Evolutionary conservation across 2,888 invertebrate species (phyloP).

Genomic region (Crioceris asparagi): DNA sequence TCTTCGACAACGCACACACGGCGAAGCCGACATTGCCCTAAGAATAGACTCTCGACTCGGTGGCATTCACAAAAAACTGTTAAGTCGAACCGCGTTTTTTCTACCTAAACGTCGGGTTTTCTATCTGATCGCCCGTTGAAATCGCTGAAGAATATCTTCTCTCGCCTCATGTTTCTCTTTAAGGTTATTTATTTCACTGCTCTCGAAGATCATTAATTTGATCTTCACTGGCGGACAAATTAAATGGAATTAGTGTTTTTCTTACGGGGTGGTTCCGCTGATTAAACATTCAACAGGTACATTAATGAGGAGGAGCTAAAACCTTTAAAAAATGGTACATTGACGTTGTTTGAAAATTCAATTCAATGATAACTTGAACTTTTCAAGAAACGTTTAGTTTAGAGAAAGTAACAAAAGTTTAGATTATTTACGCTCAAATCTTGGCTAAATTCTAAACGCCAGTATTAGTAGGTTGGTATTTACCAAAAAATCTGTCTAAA

Average conservation of each 20-base stretch:
- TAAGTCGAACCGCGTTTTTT: constrained; percentile 27
- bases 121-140: constrained; percentile 34
- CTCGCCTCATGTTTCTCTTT: constrained; percentile 15
- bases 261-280: not conserved
- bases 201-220: constrained; percentile 12
- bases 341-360: too few relatives aligned
- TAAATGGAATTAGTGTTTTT: too few relatives aligned
- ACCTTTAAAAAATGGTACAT: too few relatives aligned
- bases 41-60: constrained; percentile 38
- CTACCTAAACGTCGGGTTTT: constrained; percentile 31
- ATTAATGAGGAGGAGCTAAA: too few relatives aligned
- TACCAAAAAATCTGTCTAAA: too few relatives aligned
- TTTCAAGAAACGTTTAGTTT: too few relatives aligned
- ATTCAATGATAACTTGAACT: too few relatives aligned
- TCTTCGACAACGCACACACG: constrained; percentile 14
- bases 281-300: constrained; percentile 7
- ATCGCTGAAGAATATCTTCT: constrained; percentile 28
- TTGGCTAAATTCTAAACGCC: too few relatives aligned
- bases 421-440: too few relatives aligned
- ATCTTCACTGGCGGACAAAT: constrained; percentile 8
- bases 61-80: constrained; percentile 37
- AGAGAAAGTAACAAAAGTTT: too few relatives aligned
- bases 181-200: constrained; percentile 12
- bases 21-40: constrained; percentile 30
- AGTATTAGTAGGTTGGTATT: too few relatives aligned